Base-by-base conservation (phyloP, 2,113 vertebrate genomes). In the Neoarius graeffei region DNA sequence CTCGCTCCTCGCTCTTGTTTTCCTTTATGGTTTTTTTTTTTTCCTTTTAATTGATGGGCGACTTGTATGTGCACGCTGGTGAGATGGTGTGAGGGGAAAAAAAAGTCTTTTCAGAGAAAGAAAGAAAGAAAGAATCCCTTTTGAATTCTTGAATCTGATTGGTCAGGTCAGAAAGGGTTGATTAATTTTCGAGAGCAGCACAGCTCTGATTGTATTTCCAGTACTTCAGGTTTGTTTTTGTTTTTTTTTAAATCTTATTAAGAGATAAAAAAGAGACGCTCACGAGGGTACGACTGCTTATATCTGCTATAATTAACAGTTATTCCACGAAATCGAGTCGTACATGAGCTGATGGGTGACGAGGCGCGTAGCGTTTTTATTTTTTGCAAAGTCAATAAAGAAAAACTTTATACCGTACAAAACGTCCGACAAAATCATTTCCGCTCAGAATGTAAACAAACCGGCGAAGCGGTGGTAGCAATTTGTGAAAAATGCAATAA, bases 1-100 rank as follows among this genome's bases (percentile, higher is more conserved):
- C 30, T 50, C 30, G 14, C 30, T 30, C 54, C 15, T 73, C 85
- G 87, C 76, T 85, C 85, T 81, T 30, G 50, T 89, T 91, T 83
- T 80, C 77, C 84, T 91, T 83, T 83, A 74, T 84, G 83, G 88
- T 88, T 82, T 89, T 89, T 91, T 92, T 89, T 92, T 92, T 89
- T 89, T 89, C 88, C 90, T 86, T 62, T 85, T 62, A 85, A 48
- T 13, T 83, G 92, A 93, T 91, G 90, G 92, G 92, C 23, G 8
- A 83, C 74, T 80, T 57, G 80, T 76, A 64, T 89, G 76, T 82
- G 73, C 27, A 57, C 76, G 71, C 85, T 80, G 20, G 60, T 76
- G 85, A 81, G 60, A 81, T 17, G 6, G 42, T 25, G 13, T 35
- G 60, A 52, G 57, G 59, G 54, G 42, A 42, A 71, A 54, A 71